Conservation (phyloP, 37 sponge, comb jelly and placozoan species). For the Cladorhizidae sp. region DNA sequence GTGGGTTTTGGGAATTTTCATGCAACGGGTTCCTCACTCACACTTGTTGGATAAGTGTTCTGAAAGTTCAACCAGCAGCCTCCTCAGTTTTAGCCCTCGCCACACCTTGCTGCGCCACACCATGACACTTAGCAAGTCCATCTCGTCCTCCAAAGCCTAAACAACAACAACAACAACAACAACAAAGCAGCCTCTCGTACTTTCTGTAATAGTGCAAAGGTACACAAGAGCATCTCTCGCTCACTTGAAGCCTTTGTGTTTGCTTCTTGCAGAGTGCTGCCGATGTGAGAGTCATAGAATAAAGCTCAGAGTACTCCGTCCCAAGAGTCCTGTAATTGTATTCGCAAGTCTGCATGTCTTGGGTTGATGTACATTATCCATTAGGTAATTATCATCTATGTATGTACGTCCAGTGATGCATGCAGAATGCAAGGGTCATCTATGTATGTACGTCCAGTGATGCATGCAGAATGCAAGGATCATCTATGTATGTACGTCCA, state of each 20-base stretch:
- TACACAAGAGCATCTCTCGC: not conserved
- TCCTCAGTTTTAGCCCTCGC: not conserved
- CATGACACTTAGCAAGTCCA: not conserved
- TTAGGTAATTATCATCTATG: no score
- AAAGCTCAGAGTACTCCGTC: not conserved
- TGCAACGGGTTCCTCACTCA: not conserved
- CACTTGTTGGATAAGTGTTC: not conserved
- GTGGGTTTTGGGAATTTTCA: no score
- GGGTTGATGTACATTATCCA: no score
- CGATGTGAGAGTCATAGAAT: not conserved
- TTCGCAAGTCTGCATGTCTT: no score
- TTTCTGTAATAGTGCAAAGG: not conserved
- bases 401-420: no score
- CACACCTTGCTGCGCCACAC: constrained; percentile 1
- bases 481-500: no score
- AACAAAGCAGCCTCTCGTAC: not conserved
- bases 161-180: not conserved
- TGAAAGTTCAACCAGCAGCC: not conserved
- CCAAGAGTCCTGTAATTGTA: not conserved
- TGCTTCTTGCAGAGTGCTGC: not conserved
- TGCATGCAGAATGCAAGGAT: no score
- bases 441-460: no score
- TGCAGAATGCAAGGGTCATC: no score
- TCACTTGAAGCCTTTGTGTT: not conserved
- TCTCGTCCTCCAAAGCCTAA: constrained; percentile 2